Evolutionary conservation across 2,797 vertebrate genomes (phyloP).

Genomic region (Hydrocynus forskahlii): DNA sequence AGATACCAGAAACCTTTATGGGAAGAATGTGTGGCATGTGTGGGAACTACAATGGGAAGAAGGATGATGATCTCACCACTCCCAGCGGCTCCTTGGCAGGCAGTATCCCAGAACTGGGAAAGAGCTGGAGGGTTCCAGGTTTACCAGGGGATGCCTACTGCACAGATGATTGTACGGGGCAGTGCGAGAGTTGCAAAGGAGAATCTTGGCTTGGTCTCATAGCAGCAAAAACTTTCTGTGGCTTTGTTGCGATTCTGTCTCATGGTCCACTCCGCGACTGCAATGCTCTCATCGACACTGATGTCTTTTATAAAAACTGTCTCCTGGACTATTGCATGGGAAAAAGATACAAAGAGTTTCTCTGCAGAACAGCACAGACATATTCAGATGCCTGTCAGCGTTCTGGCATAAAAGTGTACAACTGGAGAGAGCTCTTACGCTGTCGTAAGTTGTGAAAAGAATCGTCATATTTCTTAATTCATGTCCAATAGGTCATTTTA

Average conservation of each 20-base stretch:
- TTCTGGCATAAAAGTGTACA: constrained; percentile 53
- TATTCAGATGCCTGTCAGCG: constrained; percentile 73
- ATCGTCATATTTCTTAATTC: background rate
- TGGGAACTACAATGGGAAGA: constrained; percentile 75
- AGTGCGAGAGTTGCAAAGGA: constrained; percentile 59
- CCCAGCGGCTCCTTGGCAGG: background rate
- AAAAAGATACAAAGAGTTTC: constrained; percentile 35
- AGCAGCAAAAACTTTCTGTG: constrained; percentile 51
- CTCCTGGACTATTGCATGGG: constrained; percentile 71
- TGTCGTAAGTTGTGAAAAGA: constrained; percentile 75
- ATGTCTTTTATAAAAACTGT: constrained; percentile 70
- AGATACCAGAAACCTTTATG: constrained; percentile 61
- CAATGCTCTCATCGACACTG: constrained; percentile 57
- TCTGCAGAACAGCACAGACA: constrained; percentile 70
- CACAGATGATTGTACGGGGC: constrained; percentile 56
- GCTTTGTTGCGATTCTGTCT: constrained; percentile 42
- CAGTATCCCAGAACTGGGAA: constrained; percentile 59
- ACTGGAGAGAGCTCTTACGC: constrained; percentile 72
- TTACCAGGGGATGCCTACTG: constrained; percentile 62
- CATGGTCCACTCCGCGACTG: constrained; percentile 74
- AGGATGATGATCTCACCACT: constrained; percentile 64
- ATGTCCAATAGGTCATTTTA: background rate
- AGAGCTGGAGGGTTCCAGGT: constrained; percentile 72
- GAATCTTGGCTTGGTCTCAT: constrained; percentile 11
- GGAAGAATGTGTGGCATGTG: constrained; percentile 77